Percentiles rank a stretch among this genome's conserved stretches.
Evolutionary conservation across 1,140 invertebrate species (phyloP).

Genomic region (Diorhabda carinulata): DNA sequence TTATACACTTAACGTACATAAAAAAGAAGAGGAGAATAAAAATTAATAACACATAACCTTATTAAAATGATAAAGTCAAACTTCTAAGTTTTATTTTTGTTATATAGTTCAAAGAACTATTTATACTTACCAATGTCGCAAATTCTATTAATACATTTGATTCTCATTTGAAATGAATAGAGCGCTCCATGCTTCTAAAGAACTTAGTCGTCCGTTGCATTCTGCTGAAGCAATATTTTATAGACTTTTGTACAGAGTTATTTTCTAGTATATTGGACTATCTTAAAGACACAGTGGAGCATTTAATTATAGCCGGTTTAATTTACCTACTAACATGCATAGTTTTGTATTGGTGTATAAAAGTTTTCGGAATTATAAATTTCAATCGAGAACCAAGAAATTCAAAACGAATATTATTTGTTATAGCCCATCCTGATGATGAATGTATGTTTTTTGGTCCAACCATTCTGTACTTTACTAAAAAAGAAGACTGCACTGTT

Average conservation of each 20-base stretch:
- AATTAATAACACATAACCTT: background rate
- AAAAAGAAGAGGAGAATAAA: background rate
- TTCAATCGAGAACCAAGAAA: slow-evolving; percentile 45
- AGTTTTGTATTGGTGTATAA: slow-evolving; percentile 37
- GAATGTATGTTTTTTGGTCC: slow-evolving; percentile 99
- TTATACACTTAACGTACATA: background rate
- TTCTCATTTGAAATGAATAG: slow-evolving; percentile 31
- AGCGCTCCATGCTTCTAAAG: slow-evolving; percentile 19
- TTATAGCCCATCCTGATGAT: slow-evolving; percentile 93
- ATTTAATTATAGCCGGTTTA: slow-evolving; percentile 39
- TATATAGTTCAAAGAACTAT: slow-evolving; percentile 7
- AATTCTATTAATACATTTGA: slow-evolving; percentile 33
- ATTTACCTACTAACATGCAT: slow-evolving; percentile 43
- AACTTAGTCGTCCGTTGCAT: slow-evolving; percentile 1
- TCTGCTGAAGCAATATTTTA: slow-evolving; percentile 6
- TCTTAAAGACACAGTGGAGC: slow-evolving; percentile 45
- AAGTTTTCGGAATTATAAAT: slow-evolving; percentile 30
- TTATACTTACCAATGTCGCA: slow-evolving; percentile 30
- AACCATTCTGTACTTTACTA: slow-evolving; percentile 69
- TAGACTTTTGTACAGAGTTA: slow-evolving; percentile 17
- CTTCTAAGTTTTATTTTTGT: background rate
- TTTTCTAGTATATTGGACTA: slow-evolving; percentile 26
- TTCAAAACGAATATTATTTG: slow-evolving; percentile 65
- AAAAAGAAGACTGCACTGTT: slow-evolving; percentile 60
- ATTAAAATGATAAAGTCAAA: background rate